Evolutionary conservation across 2,797 vertebrate genomes (phyloP), one percentile per base, ranked within the genome.

Genomic region (Myripristis murdjan): DNA sequence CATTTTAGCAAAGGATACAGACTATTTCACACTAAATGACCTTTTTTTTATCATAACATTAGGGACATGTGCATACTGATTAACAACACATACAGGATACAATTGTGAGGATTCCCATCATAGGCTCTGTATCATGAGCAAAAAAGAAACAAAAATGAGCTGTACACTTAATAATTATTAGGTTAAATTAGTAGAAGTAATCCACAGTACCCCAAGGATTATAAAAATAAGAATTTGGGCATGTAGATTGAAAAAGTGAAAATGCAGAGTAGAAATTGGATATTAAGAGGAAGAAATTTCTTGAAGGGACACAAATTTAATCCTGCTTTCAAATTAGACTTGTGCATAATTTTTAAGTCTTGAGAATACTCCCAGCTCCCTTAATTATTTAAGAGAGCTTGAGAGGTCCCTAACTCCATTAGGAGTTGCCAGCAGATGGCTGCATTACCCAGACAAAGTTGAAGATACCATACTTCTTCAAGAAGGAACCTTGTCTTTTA

Each of bases 351-450:
- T 83, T 76, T 63, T 35, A 79, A 72, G 53, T 64, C 65, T 78
- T 77, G 15, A 85, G 70, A 86, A 61, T 73, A 64, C 23, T 67
- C 76, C 82, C 26, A 33, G 64, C 62, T 64, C 74, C 1, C 28
- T 31, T 31, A 31, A 31, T 18, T 84, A 49, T 87, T 87, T 89
- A 73, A 87, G 59, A 87, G 49, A 62, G 75, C 65, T 75, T 87
- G 72, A 74, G 77, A 89, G 37, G 63, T 68, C 57, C 54, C 76
- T 85, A 84, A 82, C 71, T 81, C 77, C 77, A 77, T 85, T 81
- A 89, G 79, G 60, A 79, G 75, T 61, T 85, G 55, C 77, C 47
- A 77, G 73, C 81, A 89, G 87, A 88, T 77, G 85, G 81, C 66
- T 89, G 76, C 79, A 79, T 80, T 82, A 81, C 71, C 55, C 65